Evolutionary conservation across 2,888 invertebrate species (phyloP), one percentile per base, ranked within the genome.

Genomic region (Nematopogon swammerdamellus): DNA sequence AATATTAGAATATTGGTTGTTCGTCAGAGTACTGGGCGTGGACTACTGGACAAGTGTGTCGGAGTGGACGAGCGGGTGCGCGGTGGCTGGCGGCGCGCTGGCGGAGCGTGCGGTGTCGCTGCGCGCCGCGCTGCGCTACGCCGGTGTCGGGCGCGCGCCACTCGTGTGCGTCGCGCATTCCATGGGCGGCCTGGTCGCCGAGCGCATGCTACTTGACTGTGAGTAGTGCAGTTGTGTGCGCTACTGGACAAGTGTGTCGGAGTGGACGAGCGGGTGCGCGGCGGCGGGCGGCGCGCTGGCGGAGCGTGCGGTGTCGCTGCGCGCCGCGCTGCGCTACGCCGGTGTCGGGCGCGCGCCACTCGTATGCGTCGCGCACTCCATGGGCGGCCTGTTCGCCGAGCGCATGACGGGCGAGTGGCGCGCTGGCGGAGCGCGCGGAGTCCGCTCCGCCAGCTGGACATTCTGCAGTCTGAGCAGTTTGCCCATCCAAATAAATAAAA

Each of bases 131-230:
- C 77, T 97, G 49, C 63, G 82, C 48, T 80, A 81, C 58, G 88
- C 94, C 18, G 91, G 90, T 48, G 84, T 97, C 10, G 97, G 97
- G 1, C 59, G 59, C 16, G 81, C 89, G 51, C 94, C 95, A 1
- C 83, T 95, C 20, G 83, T 97, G 29, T 97, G 95, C 94, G 83
- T 97, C 18, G 88, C 92, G 1, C 97, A 97, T 77, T 97, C 97
- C 2, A 96, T 97, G 95, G 97, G 97, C 53, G 97, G 96, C 11
- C 81, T 97, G 14, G 82, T 97, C 45, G 91, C 94, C 0, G 97
- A 97, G 71, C 85, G 91, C 63, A 86, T 96, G 59, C 75, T 96
- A 6, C 81, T 87, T 29, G 84, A 88, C 68, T 83, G 84, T 83
- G 59, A 51, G 56, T 53, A 44, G 25, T 44, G n/a, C n/a, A n/a